Percentiles rank a stretch among this genome's conserved stretches.
Conservation (phyloP, 2,797 vertebrate species). For the Xerus rutilus region DNA sequence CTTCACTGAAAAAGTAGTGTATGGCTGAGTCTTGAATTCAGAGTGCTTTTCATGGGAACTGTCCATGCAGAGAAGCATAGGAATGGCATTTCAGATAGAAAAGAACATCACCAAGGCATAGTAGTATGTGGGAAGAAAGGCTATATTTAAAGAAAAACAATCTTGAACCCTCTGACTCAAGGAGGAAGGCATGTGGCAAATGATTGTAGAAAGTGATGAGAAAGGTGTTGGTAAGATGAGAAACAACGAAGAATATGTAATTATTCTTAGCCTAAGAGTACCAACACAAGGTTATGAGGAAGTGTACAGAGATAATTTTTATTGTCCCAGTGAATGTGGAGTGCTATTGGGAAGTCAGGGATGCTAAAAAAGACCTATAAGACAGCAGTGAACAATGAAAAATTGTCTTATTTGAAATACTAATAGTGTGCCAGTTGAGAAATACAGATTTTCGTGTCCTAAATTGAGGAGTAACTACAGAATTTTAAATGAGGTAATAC, state of each 20-base stretch:
- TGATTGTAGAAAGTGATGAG: slow-evolving; percentile 2
- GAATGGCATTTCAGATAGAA: background rate
- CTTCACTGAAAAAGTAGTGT: background rate
- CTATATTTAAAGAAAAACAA: background rate
- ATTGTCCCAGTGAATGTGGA: background rate
- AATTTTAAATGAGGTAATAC: background rate
- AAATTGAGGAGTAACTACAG: background rate
- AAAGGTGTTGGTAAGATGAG: background rate
- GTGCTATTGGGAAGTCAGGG: background rate
- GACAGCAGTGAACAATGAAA: background rate
- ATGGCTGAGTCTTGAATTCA: background rate
- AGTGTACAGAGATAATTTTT: background rate
- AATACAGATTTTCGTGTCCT: background rate
- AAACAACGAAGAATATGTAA: background rate
- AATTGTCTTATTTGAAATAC: background rate
- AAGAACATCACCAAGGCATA: background rate
- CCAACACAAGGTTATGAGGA: background rate
- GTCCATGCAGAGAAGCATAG: background rate
- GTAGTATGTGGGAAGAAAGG: background rate
- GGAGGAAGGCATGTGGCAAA: background rate
- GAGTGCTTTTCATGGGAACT: background rate
- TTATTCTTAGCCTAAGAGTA: background rate
- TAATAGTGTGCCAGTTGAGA: background rate
- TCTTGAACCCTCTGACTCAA: background rate
- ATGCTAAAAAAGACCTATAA: background rate